phyloP scores from a whole-genome alignment of 2,797 vertebrate genomes.

The Hydrolagus colliei region DNA sequence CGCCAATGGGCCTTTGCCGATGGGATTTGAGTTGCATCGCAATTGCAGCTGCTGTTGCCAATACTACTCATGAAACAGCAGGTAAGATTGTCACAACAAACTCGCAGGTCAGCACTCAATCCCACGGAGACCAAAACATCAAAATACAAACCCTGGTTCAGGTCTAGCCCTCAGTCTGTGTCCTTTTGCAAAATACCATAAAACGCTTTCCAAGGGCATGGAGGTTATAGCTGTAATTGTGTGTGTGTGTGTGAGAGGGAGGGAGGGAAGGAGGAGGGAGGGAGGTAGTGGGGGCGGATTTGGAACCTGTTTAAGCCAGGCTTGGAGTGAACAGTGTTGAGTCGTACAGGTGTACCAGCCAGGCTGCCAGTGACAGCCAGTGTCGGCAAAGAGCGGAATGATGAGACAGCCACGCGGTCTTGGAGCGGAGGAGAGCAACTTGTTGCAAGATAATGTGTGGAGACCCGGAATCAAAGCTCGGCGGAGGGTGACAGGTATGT shows the following conservation, averaged over 20 bases:
- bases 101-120: neutral
- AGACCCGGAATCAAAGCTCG: slow-evolving; percentile 58
- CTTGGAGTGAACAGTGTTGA: neutral
- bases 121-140: neutral
- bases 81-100: slow-evolving; percentile 23
- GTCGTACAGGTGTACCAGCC: neutral
- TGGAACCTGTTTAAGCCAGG: neutral
- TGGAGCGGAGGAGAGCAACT: slow-evolving; percentile 42
- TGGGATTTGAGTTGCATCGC: neutral
- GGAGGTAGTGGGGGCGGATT: neutral
- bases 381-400: neutral
- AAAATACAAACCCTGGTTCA: neutral
- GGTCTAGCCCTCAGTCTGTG: neutral
- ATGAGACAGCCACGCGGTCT: neutral
- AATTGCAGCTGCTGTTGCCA: slow-evolving; percentile 22
- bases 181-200: neutral
- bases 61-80: neutral
- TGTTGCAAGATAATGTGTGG: slow-evolving; percentile 47
- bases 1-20: neutral
- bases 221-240: slow-evolving; percentile 22
- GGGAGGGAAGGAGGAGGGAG: neutral
- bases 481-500: slow-evolving; percentile 63
- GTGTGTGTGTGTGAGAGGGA: neutral
- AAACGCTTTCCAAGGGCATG: neutral
- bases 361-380: neutral